Base-by-base conservation (phyloP, 2,113 vertebrate genomes). In the Antidorcas marsupialis region DNA sequence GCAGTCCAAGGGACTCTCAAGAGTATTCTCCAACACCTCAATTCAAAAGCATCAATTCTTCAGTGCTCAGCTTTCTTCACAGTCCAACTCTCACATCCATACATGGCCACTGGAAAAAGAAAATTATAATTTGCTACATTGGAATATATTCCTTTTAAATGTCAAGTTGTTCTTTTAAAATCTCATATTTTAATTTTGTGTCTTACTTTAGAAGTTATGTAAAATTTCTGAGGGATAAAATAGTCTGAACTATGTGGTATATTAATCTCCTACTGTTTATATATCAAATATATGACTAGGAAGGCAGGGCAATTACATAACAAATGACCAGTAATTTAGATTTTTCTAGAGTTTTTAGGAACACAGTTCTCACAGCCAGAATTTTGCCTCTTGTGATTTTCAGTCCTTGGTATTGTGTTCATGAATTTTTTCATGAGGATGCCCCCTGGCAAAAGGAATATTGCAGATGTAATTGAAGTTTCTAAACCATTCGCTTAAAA, bases 171-270 rank as follows among this genome's bases (percentile, higher is more conserved):
- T 71, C 8, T 89, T 86, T 53, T 16, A 83, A 59, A 91, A 45
- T 0, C 17, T 93, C 7, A 3, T 62, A 45, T 87, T 89, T 39
- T 67, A 60, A 21, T 78, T 81, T 30, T 85, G 12, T 17, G 27
- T 59, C 28, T 85, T 57, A 85, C 15, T 85, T 85, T 87, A 25
- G 21, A 57, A 86, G 11, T 89, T 92, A 4, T 17, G 3, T 15
- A 55, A 89, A 74, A 76, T 92, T 86, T 23, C 11, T 86, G 6
- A 59, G 1, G 1, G 53, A 78, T 57, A 11, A 81, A 59, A 45
- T 47, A 0, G 6, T 47, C 9, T 3, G 17, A 59, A 50, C 1
- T 11, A 11, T 17, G 5, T 39, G 28, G 9, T 62, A 21, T 1
- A 1, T 92, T 53, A 36, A 53, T 74, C 12, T 67, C 60, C 7